Evolutionary conservation across 2,113 vertebrate genomes (phyloP), one percentile per base, ranked within the genome.

Genomic region (Oryzias curvinotus): DNA sequence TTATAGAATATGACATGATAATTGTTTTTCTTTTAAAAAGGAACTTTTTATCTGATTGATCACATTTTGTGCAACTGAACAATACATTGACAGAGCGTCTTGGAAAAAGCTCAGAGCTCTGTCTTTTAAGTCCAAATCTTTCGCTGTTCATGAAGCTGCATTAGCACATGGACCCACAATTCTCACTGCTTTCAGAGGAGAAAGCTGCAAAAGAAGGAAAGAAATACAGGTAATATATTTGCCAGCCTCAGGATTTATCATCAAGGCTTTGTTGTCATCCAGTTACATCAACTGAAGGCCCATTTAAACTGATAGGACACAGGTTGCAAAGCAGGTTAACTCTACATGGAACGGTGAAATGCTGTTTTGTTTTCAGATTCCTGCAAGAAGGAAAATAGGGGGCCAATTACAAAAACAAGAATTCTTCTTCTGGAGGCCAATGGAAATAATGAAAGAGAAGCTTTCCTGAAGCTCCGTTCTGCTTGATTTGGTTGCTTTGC

Each of bases 271-370:
- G 81, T 85, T 94, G 92, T 92, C 90, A 89, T 89, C 81, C 91
- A 90, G 87, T 92, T 90, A 91, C 92, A 93, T 94, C 92, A 92
- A 88, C 90, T 91, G 92, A 93, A 93, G 92, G 91, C 74, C 90
- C 93, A 94, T 93, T 96, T 94, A 93, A 84, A 91, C 78, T 90
- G 91, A 93, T 19, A 82, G 91, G 89, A 91, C 82, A 80, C 91
- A 92, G 91, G 89, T 94, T 93, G 89, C 80, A 73, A 91, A 91
- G 90, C 90, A 93, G 92, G 92, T 92, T 92, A 88, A 91, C 92
- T 83, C 83, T 84, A 82, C 83, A 85, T 87, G 86, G 82, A 68
- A 71, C 91, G 84, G 68, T 66, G 58, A 64, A 75, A 87, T 88
- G 84, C 83, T 66, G 78, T 88, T 16, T 0, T 84, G 75, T 81